These are phyloP conservation scores for Sigmodon hispidus DNA, from an alignment of 2,113 vertebrate species.

Conservation along the genomic window DNA sequence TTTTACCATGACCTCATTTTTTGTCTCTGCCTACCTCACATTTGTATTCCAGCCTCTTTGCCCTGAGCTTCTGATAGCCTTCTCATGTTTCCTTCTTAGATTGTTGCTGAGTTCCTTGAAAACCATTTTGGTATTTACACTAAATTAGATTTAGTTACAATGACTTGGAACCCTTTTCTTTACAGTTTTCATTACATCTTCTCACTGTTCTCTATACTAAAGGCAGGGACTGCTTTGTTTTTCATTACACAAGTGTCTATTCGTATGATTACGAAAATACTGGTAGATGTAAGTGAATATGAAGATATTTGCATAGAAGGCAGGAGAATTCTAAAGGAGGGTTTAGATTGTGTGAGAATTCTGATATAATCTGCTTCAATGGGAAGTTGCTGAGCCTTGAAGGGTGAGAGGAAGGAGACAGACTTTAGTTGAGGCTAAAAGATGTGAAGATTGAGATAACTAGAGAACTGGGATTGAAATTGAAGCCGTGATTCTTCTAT, in stretches of 20 bases:
- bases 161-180: background rate
- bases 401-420: background rate
- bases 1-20: background rate
- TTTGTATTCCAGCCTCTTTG: background rate
- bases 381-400: background rate
- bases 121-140: background rate
- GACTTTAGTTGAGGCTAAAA: background rate
- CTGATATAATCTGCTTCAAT: background rate
- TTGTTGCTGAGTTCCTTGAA: background rate
- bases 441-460: background rate
- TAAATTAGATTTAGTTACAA: background rate
- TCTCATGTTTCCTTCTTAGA: background rate
- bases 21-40: background rate
- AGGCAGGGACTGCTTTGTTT: background rate
- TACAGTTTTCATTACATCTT: background rate
- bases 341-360: background rate
- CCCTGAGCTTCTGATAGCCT: background rate
- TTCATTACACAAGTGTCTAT: background rate
- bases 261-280: background rate
- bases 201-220: background rate
- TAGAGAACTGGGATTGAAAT: background rate
- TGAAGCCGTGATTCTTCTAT: background rate
- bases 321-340: background rate
- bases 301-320: background rate
- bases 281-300: background rate